Evolutionary conservation across 2,797 vertebrate species (phyloP).

Genomic region (Saxicola maurus): DNA sequence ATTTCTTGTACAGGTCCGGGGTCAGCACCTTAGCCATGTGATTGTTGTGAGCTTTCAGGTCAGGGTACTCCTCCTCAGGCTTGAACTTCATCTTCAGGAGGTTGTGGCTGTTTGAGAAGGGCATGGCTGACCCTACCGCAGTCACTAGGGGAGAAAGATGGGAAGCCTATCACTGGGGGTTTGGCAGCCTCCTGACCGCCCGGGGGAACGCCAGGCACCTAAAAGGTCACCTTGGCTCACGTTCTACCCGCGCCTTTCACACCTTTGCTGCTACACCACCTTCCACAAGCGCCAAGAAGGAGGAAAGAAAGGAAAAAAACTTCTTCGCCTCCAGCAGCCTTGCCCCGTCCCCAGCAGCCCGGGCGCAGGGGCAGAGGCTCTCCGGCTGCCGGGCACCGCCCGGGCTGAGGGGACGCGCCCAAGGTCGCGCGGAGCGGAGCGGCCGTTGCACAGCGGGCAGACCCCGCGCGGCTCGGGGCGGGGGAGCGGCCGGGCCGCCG

Average conservation of each 20-base stretch:
- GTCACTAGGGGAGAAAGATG: constrained; percentile 43
- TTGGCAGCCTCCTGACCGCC: background rate
- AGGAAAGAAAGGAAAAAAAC: background rate
- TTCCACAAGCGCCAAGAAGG: background rate
- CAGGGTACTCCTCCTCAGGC: constrained; percentile 83
- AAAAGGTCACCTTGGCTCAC: constrained; percentile 57
- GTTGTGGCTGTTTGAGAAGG: constrained; percentile 95
- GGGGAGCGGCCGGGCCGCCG: background rate
- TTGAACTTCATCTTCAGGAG: constrained; percentile 81
- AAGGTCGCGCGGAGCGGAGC: background rate
- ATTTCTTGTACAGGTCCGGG: constrained; percentile 78
- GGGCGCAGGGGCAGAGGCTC: background rate
- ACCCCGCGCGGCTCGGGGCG: background rate
- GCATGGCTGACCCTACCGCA: constrained; percentile 82
- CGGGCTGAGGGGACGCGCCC: background rate
- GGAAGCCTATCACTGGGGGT: constrained; percentile 16
- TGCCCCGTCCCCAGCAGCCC: background rate
- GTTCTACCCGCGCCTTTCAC: background rate
- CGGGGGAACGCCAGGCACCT: background rate
- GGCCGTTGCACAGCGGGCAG: background rate
- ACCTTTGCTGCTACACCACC: background rate
- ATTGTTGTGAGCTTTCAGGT: constrained; percentile 92
- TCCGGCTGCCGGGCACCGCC: background rate
- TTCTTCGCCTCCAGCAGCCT: background rate
- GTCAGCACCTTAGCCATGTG: constrained; percentile 93